Evolutionary conservation across 2,113 vertebrate species (phyloP).

Genomic region (Caranx ignobilis): DNA sequence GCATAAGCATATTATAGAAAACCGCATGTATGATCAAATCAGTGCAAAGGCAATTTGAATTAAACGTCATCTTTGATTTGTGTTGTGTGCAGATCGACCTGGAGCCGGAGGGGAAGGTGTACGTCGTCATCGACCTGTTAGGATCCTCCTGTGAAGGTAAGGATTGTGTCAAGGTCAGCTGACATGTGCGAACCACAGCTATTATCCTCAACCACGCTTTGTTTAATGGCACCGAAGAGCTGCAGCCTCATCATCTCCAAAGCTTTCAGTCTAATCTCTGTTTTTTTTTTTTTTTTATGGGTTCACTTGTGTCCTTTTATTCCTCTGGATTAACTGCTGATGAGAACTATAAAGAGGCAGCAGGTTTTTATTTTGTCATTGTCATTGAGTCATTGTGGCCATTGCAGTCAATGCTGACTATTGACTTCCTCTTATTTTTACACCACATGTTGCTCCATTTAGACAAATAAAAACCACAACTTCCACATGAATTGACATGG

Average conservation of each 20-base stretch:
- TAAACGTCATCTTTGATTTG: too few species aligned
- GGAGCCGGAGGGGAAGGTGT: slow-evolving; percentile 76
- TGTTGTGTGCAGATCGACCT: slow-evolving; percentile 66
- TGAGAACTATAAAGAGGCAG: background rate
- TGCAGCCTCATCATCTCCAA: background rate
- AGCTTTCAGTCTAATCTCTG: background rate
- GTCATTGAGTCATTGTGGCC: background rate
- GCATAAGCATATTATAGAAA: background rate
- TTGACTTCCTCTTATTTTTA: background rate
- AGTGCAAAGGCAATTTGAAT: too few species aligned
- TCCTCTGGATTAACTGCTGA: slow-evolving; percentile 2
- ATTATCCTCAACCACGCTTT: background rate
- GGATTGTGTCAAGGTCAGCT: background rate
- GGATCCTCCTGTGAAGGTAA: slow-evolving; percentile 76
- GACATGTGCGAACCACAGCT: background rate
- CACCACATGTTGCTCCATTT: background rate
- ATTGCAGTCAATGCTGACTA: background rate
- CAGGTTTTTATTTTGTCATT: background rate
- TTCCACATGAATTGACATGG: background rate
- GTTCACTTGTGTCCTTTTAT: background rate
- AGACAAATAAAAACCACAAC: background rate
- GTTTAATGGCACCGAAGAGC: background rate
- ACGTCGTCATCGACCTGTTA: slow-evolving; percentile 69
- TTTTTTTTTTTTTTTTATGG: background rate
- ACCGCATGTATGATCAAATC: too few species aligned